These are phyloP conservation scores for Drosophila buzzatii DNA, from an alignment of 2,888 invertebrate genomes.

Conservation along the genomic window DNA sequence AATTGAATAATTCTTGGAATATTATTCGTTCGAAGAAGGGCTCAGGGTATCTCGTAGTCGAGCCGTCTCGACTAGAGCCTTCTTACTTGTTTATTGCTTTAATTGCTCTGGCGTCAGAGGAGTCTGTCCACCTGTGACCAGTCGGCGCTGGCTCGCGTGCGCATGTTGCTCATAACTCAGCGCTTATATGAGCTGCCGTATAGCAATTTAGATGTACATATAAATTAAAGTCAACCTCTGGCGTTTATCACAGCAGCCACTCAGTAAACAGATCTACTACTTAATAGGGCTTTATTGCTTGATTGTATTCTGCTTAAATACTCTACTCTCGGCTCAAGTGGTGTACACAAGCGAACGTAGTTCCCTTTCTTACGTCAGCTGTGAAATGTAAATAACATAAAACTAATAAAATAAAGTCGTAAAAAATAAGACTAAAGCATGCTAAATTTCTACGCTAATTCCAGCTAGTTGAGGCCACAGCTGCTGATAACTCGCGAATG, in stretches of 20 bases:
- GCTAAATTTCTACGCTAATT: not conserved
- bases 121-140: not conserved
- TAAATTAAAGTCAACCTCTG: constrained; percentile 25
- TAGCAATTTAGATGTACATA: constrained; percentile 27
- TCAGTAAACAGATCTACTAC: constrained; percentile 22
- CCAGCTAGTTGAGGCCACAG: not conserved
- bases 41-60: too few relatives aligned
- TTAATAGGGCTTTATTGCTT: constrained; percentile 30
- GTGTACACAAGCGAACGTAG: not conserved
- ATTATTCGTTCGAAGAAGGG: too few relatives aligned
- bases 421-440: not conserved
- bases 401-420: constrained; percentile 12
- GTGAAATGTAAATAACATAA: constrained; percentile 15
- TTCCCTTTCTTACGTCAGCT: constrained; percentile 21
- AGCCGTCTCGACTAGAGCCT: too few relatives aligned
- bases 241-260: constrained; percentile 34
- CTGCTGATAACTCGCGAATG: not conserved
- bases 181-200: constrained; percentile 26
- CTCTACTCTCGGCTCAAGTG: constrained; percentile 3
- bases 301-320: constrained; percentile 23
- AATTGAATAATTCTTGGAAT: too few relatives aligned
- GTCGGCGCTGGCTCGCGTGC: constrained; percentile 24
- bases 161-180: constrained; percentile 16
- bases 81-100: not conserved
- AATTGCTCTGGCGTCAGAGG: constrained; percentile 26